phyloP scores from a whole-genome alignment of 2,797 vertebrate genomes.

The Cuniculus paca region DNA sequence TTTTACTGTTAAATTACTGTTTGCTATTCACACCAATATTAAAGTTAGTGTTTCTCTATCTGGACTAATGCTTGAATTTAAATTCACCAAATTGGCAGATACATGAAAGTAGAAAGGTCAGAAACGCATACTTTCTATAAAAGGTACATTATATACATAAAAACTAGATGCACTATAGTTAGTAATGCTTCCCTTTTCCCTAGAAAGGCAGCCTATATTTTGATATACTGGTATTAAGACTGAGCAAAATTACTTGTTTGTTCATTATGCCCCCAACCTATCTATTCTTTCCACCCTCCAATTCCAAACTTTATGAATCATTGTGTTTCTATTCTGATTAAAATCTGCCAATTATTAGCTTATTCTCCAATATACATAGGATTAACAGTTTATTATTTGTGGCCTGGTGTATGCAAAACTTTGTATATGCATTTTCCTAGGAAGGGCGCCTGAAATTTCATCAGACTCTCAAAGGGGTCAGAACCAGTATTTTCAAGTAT shows the following conservation, averaged over 20 bases:
- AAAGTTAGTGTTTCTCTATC: background rate
- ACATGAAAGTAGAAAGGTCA: background rate
- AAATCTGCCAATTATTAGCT: background rate
- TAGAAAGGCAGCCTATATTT: background rate
- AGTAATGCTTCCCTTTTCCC: background rate
- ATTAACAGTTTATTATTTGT: background rate
- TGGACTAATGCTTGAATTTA: background rate
- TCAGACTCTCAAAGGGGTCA: background rate
- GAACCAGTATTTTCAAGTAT: background rate
- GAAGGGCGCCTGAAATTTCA: background rate
- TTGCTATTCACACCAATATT: background rate
- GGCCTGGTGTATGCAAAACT: background rate
- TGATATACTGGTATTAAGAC: background rate
- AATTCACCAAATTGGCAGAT: background rate
- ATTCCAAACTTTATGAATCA: background rate
- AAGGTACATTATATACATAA: background rate
- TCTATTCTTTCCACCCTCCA: background rate
- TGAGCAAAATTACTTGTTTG: background rate
- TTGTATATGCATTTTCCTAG: background rate
- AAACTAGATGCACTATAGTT: background rate
- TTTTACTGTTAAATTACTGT: background rate
- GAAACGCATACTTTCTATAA: background rate
- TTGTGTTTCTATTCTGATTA: background rate
- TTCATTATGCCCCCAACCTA: background rate
- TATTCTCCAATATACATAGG: background rate